These are phyloP conservation scores for Chinchilla lanigera DNA, from an alignment of 2,113 vertebrate species.

Conservation along the genomic window DNA sequence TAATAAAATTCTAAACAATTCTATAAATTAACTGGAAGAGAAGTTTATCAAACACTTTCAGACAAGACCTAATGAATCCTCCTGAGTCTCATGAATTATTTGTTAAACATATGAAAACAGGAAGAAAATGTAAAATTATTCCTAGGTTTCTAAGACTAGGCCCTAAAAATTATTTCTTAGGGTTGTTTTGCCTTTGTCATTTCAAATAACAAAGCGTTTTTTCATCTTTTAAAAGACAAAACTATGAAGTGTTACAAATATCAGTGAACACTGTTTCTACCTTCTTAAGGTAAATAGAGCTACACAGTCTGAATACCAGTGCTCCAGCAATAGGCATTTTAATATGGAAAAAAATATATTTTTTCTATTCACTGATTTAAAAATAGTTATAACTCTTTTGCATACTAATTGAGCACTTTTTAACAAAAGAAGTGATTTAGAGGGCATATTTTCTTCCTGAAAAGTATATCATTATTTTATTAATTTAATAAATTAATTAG, in stretches of 20 bases:
- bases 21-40: background rate
- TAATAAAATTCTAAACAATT: background rate
- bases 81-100: background rate
- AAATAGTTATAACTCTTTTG: background rate
- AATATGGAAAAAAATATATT: background rate
- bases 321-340: background rate
- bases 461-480: background rate
- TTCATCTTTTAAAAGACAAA: background rate
- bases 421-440: background rate
- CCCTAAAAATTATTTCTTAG: background rate
- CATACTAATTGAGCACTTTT: background rate
- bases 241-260: background rate
- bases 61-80: background rate
- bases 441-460: background rate
- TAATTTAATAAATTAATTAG: background rate
- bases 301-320: background rate
- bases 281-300: background rate
- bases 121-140: background rate
- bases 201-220: background rate
- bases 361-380: background rate
- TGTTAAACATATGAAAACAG: background rate
- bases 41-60: constrained; percentile 1
- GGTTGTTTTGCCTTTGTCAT: background rate
- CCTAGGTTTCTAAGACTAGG: background rate
- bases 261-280: background rate